Base-by-base conservation (phyloP, 1,140 invertebrate genomes). In the Harpegnathos saltator region DNA sequence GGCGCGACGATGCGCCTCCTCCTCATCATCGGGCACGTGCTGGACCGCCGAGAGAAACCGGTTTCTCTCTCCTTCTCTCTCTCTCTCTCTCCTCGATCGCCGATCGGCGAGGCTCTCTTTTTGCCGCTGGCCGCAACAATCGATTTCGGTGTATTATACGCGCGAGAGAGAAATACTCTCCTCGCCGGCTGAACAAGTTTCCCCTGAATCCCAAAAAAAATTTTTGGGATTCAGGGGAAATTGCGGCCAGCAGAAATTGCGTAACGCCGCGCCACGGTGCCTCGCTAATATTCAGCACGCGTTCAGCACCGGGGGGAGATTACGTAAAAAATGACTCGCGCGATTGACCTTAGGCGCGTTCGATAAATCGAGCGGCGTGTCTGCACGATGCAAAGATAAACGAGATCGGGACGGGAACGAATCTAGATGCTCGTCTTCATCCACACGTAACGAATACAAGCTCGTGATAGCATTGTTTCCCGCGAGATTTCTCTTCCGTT, bases 21-120 rank as follows among this genome's bases (percentile, higher is more conserved):
- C 77, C 83, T 85, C 86, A 80, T 87, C 87, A 89, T 88, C 84
- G 62, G 65, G 87, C 87, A 88, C 87, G 87, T 88, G 87, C 86
- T 88, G 59, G 69, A 48, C 73, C 81, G 38, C 29, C 81, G n/a
- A 72, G 72, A 74, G 54, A 85, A 89, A 89, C 87, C 86, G 86
- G 87, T 89, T n/a, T n/a, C n/a, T n/a, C n/a, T 89, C 48, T 81
- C 82, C 11, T 9, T 44, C 7, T 44, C 9, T 44, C 38, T 44
- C 7, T 44, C 9, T 44, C 38, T 44, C 38, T 9, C 38, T 44
- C 68, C 50, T 44, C 33, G 52, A 75, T 59, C 84, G 22, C 44
- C 77, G 66, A 48, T 38, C 26, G 38, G 63, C 48, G 52, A 44
- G 22, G 71, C 22, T 26, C 22, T 26, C 68, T 80, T 84, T 87